A percentile compares a stretch with the other conserved stretches of the same genome.
These are phyloP conservation scores for Sternarchorhynchus goeldii DNA, from an alignment of 2,797 vertebrate genomes.

Conservation along the genomic window DNA sequence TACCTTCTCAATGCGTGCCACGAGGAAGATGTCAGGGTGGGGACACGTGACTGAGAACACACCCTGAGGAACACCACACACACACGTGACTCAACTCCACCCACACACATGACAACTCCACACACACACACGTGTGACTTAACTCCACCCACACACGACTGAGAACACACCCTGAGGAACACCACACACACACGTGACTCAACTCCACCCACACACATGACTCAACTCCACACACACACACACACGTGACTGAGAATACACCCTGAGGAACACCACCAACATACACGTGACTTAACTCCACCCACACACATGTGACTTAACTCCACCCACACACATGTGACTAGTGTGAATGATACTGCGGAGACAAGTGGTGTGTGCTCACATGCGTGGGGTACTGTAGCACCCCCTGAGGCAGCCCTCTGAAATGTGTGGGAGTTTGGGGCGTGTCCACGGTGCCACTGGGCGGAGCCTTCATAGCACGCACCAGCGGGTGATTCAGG, in stretches of 20 bases:
- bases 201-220: too few relatives aligned
- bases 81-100: background rate
- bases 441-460: conserved; percentile 60
- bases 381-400: conserved; percentile 89
- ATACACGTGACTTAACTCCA: too few relatives aligned
- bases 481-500: conserved; percentile 88
- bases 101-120: background rate
- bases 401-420: conserved; percentile 75
- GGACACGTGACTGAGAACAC: conserved; percentile 96
- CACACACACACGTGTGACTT: background rate
- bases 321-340: background rate
- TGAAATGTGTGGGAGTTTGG: conserved; percentile 65
- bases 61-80: conserved; percentile 69
- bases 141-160: background rate
- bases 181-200: conserved; percentile 4
- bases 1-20: conserved; percentile 94
- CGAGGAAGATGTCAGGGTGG: conserved; percentile 95
- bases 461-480: conserved; percentile 78
- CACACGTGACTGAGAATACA: conserved; percentile 1
- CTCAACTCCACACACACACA: too few relatives aligned
- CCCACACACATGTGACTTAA: background rate
- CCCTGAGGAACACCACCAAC: too few relatives aligned
- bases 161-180: background rate
- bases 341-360: background rate
- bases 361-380: conserved; percentile 19